phyloP scores from a whole-genome alignment of 2,113 vertebrate species.

The Danio rerio region GRCz12tu NC_133196.1:40465001-40465500 shows the following conservation, averaged over 20 bases:
- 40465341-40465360: too few species aligned
- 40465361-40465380: too few species aligned
- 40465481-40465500: too few species aligned
- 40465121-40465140: conserved; percentile 90
- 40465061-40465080: not conserved
- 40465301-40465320: not conserved
- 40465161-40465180: conserved; percentile 88
- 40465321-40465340: conserved; percentile 56
- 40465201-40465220: conserved; percentile 96
- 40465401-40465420: too few species aligned
- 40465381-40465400: too few species aligned
- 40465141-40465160: conserved; percentile 89
- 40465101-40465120: not conserved
- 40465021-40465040: too few species aligned
- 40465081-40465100: not conserved
- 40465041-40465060: too few species aligned
- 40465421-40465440: too few species aligned
- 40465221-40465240: conserved; percentile 92
- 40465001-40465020: too few species aligned
- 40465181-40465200: conserved; percentile 88
- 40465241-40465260: conserved; percentile 16
- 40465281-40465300: not conserved
- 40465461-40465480: too few species aligned
- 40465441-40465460: too few species aligned
- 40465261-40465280: not conserved